Evolutionary conservation across 1,140 invertebrate species (phyloP).

Genomic region (Diploscapter pachys): DNA sequence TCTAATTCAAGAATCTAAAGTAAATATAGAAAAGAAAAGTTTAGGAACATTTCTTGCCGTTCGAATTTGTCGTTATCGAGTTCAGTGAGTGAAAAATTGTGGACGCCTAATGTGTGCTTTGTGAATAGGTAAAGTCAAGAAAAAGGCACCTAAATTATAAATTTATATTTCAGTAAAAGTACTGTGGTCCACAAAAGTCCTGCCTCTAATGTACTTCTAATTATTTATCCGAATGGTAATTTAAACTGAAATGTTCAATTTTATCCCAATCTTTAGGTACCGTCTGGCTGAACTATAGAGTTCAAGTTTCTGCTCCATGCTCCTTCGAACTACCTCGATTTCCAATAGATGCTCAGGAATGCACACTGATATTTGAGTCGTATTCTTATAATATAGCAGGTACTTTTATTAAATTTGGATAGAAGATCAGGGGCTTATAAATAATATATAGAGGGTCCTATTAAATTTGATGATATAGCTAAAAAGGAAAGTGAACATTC

Average conservation of each 20-base stretch:
- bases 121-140: slow-evolving; percentile 11
- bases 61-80: slow-evolving; percentile 53
- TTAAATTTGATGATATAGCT: too few relatives aligned
- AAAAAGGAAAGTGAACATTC: too few relatives aligned
- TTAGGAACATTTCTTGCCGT: slow-evolving; percentile 52
- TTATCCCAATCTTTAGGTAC: slow-evolving; percentile 33
- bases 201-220: slow-evolving; percentile 51
- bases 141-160: background rate
- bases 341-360: slow-evolving; percentile 49
- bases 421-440: too few relatives aligned
- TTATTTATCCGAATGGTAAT: slow-evolving; percentile 57
- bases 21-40: slow-evolving; percentile 1
- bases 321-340: slow-evolving; percentile 51
- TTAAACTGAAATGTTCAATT: background rate
- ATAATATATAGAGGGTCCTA: too few relatives aligned
- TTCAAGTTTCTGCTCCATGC: slow-evolving; percentile 55
- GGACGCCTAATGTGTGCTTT: slow-evolving; percentile 56
- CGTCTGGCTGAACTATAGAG: slow-evolving; percentile 56
- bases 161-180: slow-evolving; percentile 47
- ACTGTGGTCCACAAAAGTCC: slow-evolving; percentile 53
- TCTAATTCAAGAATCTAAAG: background rate
- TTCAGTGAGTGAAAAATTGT: slow-evolving; percentile 52
- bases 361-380: slow-evolving; percentile 41
- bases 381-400: slow-evolving; percentile 43
- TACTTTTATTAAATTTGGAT: too few relatives aligned